Percentiles rank a stretch among this genome's conserved stretches.
Evolutionary conservation across 2,797 vertebrate genomes (phyloP).

Genomic region (Phrynocephalus forsythii): DNA sequence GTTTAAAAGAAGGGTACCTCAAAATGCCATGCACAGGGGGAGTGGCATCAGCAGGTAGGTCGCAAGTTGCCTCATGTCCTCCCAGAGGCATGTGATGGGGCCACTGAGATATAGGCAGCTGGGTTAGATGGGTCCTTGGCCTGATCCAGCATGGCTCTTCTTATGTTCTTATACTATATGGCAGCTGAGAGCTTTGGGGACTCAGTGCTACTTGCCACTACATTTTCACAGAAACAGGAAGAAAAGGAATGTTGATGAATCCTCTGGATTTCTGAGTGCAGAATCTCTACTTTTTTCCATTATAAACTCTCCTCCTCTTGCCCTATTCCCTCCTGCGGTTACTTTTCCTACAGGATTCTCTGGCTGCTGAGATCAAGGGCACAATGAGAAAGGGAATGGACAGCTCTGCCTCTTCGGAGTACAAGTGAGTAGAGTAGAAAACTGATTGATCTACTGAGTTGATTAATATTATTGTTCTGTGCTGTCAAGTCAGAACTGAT

Average conservation of each 20-base stretch:
- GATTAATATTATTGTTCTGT: too few relatives aligned
- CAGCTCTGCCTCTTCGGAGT: constrained; percentile 82
- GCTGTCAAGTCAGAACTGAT: too few relatives aligned
- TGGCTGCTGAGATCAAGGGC: constrained; percentile 90
- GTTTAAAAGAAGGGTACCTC: too few relatives aligned
- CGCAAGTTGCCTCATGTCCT: too few relatives aligned
- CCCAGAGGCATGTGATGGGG: too few relatives aligned
- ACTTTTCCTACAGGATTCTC: constrained; percentile 76
- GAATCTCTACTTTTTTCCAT: neutral
- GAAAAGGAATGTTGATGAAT: neutral
- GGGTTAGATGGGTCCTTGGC: too few relatives aligned
- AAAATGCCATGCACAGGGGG: too few relatives aligned
- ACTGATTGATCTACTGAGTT: constrained; percentile 52
- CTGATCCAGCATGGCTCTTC: too few relatives aligned
- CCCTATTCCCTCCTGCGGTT: neutral
- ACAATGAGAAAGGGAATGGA: constrained; percentile 87
- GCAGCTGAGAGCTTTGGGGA: too few relatives aligned
- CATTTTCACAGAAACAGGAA: neutral
- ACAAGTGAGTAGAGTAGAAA: constrained; percentile 86
- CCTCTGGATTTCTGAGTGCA: neutral
- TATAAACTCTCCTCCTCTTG: neutral
- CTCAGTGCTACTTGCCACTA: neutral
- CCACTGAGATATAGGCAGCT: too few relatives aligned
- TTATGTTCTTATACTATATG: too few relatives aligned
- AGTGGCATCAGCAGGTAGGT: too few relatives aligned